A percentile compares a stretch with the other conserved stretches of the same genome.
phyloP scores from a whole-genome alignment of 2,113 vertebrate genomes.

The Maccullochella peelii region DNA sequence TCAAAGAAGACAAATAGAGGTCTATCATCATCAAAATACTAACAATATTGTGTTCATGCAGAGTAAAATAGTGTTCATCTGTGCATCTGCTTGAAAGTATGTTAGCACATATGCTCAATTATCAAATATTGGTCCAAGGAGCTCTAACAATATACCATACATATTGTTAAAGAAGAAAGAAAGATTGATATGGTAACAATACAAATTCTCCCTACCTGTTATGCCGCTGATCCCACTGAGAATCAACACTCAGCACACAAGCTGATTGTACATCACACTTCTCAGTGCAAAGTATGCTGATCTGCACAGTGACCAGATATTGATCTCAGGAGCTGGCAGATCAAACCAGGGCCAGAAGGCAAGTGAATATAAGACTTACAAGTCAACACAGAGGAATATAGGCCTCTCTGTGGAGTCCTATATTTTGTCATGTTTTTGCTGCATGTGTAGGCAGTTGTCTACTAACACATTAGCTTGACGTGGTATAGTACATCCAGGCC shows the following conservation, averaged over 20 bases:
- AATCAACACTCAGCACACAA: background rate
- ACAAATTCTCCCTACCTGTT: background rate
- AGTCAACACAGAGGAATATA: background rate
- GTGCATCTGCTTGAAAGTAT: background rate
- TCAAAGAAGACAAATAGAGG: slow-evolving; percentile 33
- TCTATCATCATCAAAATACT: slow-evolving; percentile 9
- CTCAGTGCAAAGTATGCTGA: background rate
- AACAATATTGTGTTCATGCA: background rate
- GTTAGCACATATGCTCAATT: background rate
- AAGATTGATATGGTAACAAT: background rate
- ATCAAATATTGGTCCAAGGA: background rate
- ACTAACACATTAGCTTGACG: background rate
- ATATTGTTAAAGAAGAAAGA: background rate
- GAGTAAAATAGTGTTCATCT: background rate
- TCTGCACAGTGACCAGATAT: background rate
- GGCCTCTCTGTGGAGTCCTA: too few relatives aligned
- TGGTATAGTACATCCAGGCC: background rate
- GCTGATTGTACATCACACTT: background rate
- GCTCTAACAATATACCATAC: background rate
- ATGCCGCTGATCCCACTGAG: background rate
- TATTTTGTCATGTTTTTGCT: background rate
- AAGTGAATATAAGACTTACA: background rate
- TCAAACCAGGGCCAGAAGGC: background rate
- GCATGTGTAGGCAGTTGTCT: background rate
- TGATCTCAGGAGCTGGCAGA: background rate